Base-by-base conservation (phyloP, 2,113 vertebrate genomes). In the Tetrax tetrax region DNA sequence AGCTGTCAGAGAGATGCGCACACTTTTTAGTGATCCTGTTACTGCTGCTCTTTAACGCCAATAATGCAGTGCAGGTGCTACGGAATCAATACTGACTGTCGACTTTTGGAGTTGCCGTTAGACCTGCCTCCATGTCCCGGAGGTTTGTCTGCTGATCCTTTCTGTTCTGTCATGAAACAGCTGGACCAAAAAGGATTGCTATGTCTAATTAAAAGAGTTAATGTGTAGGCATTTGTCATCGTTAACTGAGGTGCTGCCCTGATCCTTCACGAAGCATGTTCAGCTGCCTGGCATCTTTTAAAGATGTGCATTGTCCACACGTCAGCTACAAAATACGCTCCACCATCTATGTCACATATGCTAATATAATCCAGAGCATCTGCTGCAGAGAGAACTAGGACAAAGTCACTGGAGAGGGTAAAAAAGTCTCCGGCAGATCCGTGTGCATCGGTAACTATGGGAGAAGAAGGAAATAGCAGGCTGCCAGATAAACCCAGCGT, bases 1-100 rank as follows among this genome's bases (percentile, higher is more conserved):
- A 17, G 14, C 33, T 76, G 14, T 16, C 19, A 21, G 38, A 59
- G 48, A 5, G 7, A 3, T 0, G 14, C 12, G 2, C 22, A 7
- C 0, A 0, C 25, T 27, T 37, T 22, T 35, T 8, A 10, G 14
- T 35, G 21, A 10, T 7, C 8, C 27, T 60, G 14, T 54, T 8
- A 4, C 9, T 12, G 2, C 23, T 27, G 1, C 4, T 33, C 50
- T 47, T 54, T 13, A 54, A 29, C 2, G 13, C 8, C 63, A 35
- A 29, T 15, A 38, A 16, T 17, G 16, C 25, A 23, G 41, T 4
- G 14, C 17, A 29, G 16, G 12, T n/a, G 10, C 22, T n/a, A 2
- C 19, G 10, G 7, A 48, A 25, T 16, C 5, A 1, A 33, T 48
- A 37, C 37, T 37, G 18, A 47, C 23, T 18, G 14, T 35, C 41